Base-by-base conservation (phyloP, 2,113 vertebrate genomes). In the Catharus bicknelli region DNA sequence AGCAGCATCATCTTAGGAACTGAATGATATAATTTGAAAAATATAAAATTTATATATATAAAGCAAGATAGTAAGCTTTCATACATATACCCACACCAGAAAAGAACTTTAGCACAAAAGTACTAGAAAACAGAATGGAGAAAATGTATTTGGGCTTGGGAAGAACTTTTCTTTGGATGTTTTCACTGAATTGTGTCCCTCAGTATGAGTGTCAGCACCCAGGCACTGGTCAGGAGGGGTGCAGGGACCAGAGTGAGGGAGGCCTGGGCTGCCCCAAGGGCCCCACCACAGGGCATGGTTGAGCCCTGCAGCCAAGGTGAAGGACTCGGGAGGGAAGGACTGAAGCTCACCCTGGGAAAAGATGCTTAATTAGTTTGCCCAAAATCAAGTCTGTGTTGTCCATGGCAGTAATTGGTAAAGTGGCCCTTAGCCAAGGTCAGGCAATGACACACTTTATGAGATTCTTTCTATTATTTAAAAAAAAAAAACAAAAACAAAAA, bases 251-350 rank as follows among this genome's bases (percentile, higher is more conserved):
- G n/a, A 7, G 11, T 27, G 70, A 29, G 16, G 11, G 32, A 14
- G 32, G 17, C 13, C 11, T 3, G 63, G 43, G 45, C 21, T 64
- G 68, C 45, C 38, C 45, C 0, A 2, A 12, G 0, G 0, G 14
- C 8, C 11, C 11, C 25, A 25, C 5, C 5, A 0, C 25, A 42
- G 10, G 16, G 55, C 48, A 40, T 2, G 2, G 27, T 13, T 18
- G 5, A 54, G 58, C 32, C 32, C 43, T 3, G 8, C 25, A 30
- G 43, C 5, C 32, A 73, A 20, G 26, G 32, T 10, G 34, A 32
- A 70, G 48, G 7, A 32, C 11, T 22, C 13, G 9, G 26, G 20
- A 61, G 20, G 17, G 16, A 45, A 47, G 43, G 27, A 73, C 19
- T 36, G 6, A 16, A 54, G 18, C 0, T 58, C 25, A 68, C 14